Base-by-base conservation (phyloP, 2,797 vertebrate species). In the Alfaro cultratus region DNA sequence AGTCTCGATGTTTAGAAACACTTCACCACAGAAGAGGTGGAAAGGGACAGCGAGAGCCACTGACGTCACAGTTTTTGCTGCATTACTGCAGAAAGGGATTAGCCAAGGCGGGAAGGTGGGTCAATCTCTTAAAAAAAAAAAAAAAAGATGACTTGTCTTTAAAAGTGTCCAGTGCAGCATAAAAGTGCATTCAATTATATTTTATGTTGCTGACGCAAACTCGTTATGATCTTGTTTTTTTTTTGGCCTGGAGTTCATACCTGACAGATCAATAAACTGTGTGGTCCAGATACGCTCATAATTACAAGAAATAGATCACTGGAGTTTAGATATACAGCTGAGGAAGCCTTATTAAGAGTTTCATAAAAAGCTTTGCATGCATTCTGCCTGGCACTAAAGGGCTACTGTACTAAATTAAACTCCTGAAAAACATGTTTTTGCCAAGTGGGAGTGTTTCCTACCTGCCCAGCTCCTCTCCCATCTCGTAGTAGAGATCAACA, bases 391-490 rank as follows among this genome's bases (percentile, higher is more conserved):
- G 9, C 31, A n/a, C 18, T 70, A 12, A 9, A 39, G 16, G 39
- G 47, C 34, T 21, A 55, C 51, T 71, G 26, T 71, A 18, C 5
- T 53, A 53, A 72, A 46, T 29, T n/a, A n/a, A 72, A 72, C 43
- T 43, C 18, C 39, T 43, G 67, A 43, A 43, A 43, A 29, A 1
- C 67, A 43, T 43, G 67, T 41, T n/a, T n/a, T 23, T n/a, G 43
- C 15, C 5, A 29, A 4, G 41, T 9, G 31, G 57, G 2, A 36
- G 9, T 0, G 46, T 10, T 62, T 72, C 96, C 87, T 94, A 99
- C 98, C 98, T 99, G 93, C 98, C 98, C 89, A 99, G 93, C 90
- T 99, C 98, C 82, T 99, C 98, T n/a, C 96, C 97, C 97, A 99
- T 99, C 83, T 97, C 97, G 36, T 99, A 99, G 87, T 95, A 95